Evolutionary conservation across 2,888 invertebrate species (phyloP).

Genomic region (Clusia tigrina): DNA sequence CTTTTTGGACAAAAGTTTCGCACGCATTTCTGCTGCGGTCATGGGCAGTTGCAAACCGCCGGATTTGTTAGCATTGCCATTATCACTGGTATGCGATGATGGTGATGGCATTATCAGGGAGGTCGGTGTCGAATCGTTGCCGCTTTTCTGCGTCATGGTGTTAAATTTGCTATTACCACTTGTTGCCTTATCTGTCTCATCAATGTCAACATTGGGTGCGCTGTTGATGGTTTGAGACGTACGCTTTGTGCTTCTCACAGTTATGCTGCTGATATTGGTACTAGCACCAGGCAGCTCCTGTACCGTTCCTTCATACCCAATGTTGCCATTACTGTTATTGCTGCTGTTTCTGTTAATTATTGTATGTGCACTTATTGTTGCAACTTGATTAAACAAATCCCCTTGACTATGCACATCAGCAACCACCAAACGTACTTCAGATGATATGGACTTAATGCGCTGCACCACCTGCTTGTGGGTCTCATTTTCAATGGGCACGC

Average conservation of each 20-base stretch:
- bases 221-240: conserved; percentile 10
- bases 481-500: conserved; percentile 88
- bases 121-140: no score
- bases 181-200: conserved; percentile 47
- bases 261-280: conserved; percentile 54
- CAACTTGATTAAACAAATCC: conserved; percentile 5
- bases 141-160: no score
- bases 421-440: conserved; percentile 89
- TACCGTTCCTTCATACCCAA: conserved; percentile 44
- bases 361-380: conserved; percentile 17
- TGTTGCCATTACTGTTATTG: conserved; percentile 4
- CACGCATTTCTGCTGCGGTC: conserved; percentile 92
- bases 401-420: conserved; percentile 65
- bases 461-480: conserved; percentile 95
- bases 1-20: conserved; percentile 84
- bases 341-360: conserved; percentile 21
- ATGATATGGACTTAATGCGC: conserved; percentile 85
- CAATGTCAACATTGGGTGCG: no score
- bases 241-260: conserved; percentile 51
- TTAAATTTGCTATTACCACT: no score
- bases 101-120: conserved; percentile 28
- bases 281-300: conserved; percentile 54
- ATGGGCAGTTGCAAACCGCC: conserved; percentile 79
- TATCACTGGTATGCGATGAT: conserved; percentile 26
- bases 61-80: conserved; percentile 39